Evolutionary conservation across 2,113 vertebrate genomes (phyloP).

Genomic region (Bostrychus sinensis): DNA sequence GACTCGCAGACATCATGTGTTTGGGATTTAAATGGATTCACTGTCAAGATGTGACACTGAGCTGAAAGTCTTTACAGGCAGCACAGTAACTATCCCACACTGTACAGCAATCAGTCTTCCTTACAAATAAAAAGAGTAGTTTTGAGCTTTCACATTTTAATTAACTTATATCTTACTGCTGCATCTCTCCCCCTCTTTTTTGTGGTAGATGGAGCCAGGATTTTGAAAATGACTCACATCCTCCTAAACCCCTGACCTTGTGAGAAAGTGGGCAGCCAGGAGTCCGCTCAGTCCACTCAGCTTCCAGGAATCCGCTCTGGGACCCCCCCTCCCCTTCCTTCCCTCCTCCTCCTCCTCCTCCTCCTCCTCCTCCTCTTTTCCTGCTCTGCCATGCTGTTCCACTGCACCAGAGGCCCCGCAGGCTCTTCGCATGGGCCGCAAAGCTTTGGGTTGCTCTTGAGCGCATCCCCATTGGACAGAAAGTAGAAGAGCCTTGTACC

Average conservation of each 20-base stretch:
- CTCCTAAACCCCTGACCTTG: slow-evolving; percentile 44
- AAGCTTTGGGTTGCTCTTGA: slow-evolving; percentile 7
- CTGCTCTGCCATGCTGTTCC: slow-evolving; percentile 13
- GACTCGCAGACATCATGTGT: slow-evolving; percentile 45
- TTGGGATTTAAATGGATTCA: slow-evolving; percentile 40
- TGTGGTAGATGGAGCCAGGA: background rate
- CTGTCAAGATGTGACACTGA: slow-evolving; percentile 21
- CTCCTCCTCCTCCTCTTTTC: no score
- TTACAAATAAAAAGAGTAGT: background rate
- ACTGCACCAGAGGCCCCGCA: background rate
- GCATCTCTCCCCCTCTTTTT: background rate
- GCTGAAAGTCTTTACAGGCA: slow-evolving; percentile 12
- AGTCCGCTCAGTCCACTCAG: slow-evolving; percentile 23
- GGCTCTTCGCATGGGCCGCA: slow-evolving; percentile 5
- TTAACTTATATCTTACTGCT: background rate
- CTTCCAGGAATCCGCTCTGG: slow-evolving; percentile 65
- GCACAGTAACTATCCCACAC: background rate
- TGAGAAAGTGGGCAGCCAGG: slow-evolving; percentile 44
- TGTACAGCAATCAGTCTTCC: background rate
- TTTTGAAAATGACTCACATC: slow-evolving; percentile 54
- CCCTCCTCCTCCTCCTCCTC: background rate
- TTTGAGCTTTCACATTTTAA: background rate
- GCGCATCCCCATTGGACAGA: slow-evolving; percentile 32
- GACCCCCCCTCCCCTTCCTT: background rate
- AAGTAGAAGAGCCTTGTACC: slow-evolving; percentile 13